Conservation (phyloP, 1,140 invertebrate species). For the Aphidius gifuensis region DNA sequence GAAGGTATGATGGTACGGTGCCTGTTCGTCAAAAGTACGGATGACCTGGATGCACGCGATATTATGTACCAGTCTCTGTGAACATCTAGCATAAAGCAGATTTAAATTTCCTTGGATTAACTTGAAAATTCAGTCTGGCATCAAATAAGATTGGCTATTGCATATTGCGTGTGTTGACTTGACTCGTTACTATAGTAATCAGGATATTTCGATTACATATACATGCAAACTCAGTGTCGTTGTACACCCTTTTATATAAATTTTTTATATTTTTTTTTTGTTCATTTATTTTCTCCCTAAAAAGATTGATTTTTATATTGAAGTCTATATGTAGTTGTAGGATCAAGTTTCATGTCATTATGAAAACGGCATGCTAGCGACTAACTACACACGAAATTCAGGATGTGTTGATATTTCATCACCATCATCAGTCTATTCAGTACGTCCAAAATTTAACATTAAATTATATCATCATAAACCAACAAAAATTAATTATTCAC, state of each 20-base stretch:
- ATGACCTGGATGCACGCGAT: conserved; percentile 43
- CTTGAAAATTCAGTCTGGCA: conserved; percentile 15
- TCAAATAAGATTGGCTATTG: not conserved
- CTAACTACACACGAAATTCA: conserved; percentile 32
- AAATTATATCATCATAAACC: conserved; percentile 24
- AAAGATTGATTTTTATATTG: conserved; percentile 18
- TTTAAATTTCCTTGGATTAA: conserved; percentile 35
- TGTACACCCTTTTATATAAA: conserved; percentile 7
- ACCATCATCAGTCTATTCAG: conserved; percentile 19
- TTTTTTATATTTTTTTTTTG: not conserved
- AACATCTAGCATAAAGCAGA: conserved; percentile 25
- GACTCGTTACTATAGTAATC: conserved; percentile 9
- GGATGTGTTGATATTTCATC: conserved; percentile 23
- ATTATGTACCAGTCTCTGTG: conserved; percentile 41
- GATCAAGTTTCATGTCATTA: conserved; percentile 31
- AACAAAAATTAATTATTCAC: conserved; percentile 26
- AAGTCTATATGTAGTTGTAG: conserved; percentile 32
- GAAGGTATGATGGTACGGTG: conserved; percentile 40
- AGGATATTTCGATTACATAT: conserved; percentile 12
- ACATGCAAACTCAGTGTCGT: not conserved
- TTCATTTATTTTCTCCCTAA: not conserved
- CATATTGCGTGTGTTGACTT: no score
- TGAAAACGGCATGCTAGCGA: conserved; percentile 37
- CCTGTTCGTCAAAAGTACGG: conserved; percentile 37
- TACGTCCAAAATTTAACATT: conserved; percentile 28